Evolutionary conservation across 2,797 vertebrate species (phyloP), one percentile per base, ranked within the genome.

Genomic region (Chromis chromis): DNA sequence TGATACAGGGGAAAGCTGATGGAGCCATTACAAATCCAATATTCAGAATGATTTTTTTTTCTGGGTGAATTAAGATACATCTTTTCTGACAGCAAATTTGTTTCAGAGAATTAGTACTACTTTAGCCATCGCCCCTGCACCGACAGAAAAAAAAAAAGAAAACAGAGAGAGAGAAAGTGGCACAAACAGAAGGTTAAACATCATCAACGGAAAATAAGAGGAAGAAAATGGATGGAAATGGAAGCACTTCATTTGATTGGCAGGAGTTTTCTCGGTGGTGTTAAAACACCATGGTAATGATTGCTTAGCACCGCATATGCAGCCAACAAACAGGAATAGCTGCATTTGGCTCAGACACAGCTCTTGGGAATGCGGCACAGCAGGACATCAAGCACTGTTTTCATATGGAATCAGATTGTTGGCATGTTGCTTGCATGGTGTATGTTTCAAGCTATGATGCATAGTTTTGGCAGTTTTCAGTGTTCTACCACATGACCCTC

Each of bases 11-110:
- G 58, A 59, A 31, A 57, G 60, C 19, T 28, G 36, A 71, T 33
- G 28, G 33, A 65, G 25, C n/a, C 46, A 17, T 56, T 39, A 42
- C 12, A 22, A 16, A 75, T 65, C 5, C 4, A 62, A 55, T 28
- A 39, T 72, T 59, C 12, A 33, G 24, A 71, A 64, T 2, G 3
- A 1, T 12, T 40, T 8, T n/a, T 11, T 57, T 17, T 11, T n/a
- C 8, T 1, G 1, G 16, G 3, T 59, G 17, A 59, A 56, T 22
- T 16, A 11, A 46, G 11, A 56, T 53, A 9, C 3, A 22, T 49
- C n/a, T 54, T 59, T 59, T 54, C 27, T 59, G 28, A 64, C 6
- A 46, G 67, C 19, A 65, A 33, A 75, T 71, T 73, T 59, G 28
- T 22, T 79, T 46, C 10, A 70, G 19, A 73, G 61, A 72, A 78